Base-by-base conservation (phyloP, 1,140 invertebrate species). In the Acromyrmex charruanus region DNA sequence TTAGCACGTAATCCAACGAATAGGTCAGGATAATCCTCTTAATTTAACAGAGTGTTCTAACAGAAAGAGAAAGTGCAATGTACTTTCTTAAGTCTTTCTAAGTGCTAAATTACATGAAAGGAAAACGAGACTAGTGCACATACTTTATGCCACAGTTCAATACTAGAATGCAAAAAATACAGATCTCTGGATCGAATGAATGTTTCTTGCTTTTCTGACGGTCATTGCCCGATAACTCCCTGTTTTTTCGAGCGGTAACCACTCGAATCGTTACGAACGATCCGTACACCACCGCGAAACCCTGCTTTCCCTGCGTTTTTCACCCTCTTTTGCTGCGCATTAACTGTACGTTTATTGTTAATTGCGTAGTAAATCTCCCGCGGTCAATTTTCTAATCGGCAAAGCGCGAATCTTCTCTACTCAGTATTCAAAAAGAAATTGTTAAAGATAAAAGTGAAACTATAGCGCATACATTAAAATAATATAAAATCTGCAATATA, bases 211-310 rank as follows among this genome's bases (percentile, higher is more conserved):
- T 85, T 90, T 87, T 51, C 72, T 68, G 39, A n/a, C 74, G 88
- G 88, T 87, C 75, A 87, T 90, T 77, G 85, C 21, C 84, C 86
- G 49, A 69, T 77, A 28, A 71, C 79, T 39, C 80, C 85, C 79
- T 87, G 85, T 86, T 86, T 28, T 61, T 39, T 39, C 35, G 35
- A 39, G 63, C 88, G 35, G 6, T 39, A 39, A 59, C n/a, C 31
- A 68, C 66, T 88, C 74, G 39, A 44, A 44, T 44, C 39, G 63
- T 89, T 77, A 77, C 87, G 86, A 89, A 86, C 59, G 87, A 89
- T 58, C 84, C 61, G 77, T 65, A 77, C 59, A 77, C 49, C 61
- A 55, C 49, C 5, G 9, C 55, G 28, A 14, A 49, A 69, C 14
- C 49, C 77, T 80, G n/a, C n/a, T 21, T 80, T 39, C 21, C n/a